Evolutionary conservation across 2,888 invertebrate genomes (phyloP).

Genomic region (Dastarcus helophoroides): DNA sequence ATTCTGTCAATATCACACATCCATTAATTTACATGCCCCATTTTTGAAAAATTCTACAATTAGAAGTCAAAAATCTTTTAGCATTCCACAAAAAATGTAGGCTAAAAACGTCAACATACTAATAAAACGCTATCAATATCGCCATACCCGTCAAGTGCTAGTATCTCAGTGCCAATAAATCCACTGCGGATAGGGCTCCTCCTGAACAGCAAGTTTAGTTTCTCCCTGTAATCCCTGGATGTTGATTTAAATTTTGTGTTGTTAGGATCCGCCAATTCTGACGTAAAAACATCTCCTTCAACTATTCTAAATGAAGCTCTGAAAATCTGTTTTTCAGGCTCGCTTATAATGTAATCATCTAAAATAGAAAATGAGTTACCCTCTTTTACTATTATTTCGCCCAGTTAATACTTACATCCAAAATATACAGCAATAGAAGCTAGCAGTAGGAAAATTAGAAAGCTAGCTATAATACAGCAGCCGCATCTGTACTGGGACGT

Average conservation of each 20-base stretch:
- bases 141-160: slow-evolving; percentile 79
- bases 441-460: slow-evolving; percentile 66
- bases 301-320: slow-evolving; percentile 67
- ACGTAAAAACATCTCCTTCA: slow-evolving; percentile 57
- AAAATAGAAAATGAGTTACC: too few relatives aligned
- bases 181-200: slow-evolving; percentile 64
- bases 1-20: too few relatives aligned
- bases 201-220: slow-evolving; percentile 61
- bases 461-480: slow-evolving; percentile 74
- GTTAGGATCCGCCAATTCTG: slow-evolving; percentile 54
- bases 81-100: too few relatives aligned
- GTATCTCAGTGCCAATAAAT: slow-evolving; percentile 67
- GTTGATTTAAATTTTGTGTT: slow-evolving; percentile 60
- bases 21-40: too few relatives aligned
- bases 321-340: slow-evolving; percentile 72
- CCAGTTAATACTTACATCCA: slow-evolving; percentile 58
- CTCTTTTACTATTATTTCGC: too few relatives aligned
- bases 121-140: too few relatives aligned
- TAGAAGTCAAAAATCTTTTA: too few relatives aligned
- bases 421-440: slow-evolving; percentile 55
- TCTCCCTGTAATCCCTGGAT: slow-evolving; percentile 62
- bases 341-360: too few relatives aligned
- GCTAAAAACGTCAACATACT: too few relatives aligned
- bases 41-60: too few relatives aligned
- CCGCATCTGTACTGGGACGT: slow-evolving; percentile 78